phyloP scores from a whole-genome alignment of 2,113 vertebrate species.

The Neopipo cinnamomea region DNA sequence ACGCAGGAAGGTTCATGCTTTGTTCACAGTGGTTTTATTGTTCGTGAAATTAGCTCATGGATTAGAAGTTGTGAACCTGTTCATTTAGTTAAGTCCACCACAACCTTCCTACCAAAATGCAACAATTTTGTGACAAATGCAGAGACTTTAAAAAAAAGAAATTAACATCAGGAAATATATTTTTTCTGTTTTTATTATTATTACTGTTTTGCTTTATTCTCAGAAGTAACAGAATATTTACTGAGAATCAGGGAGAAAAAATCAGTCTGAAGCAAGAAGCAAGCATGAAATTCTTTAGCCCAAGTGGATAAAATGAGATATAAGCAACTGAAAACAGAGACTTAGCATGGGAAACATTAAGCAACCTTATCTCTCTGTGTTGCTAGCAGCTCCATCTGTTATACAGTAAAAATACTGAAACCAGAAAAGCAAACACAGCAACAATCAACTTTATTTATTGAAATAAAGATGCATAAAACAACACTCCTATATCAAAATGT shows the following conservation, averaged over 20 bases:
- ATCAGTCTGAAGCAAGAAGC: background rate
- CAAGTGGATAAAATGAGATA: conserved; percentile 42
- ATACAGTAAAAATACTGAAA: conserved; percentile 46
- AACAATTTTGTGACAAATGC: background rate
- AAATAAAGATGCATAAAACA: conserved; percentile 56
- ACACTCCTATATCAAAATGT: conserved; percentile 45
- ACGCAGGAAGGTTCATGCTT: background rate
- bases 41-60: background rate
- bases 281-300: conserved; percentile 42
- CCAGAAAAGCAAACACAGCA: conserved; percentile 49
- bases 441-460: conserved; percentile 50
- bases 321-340: conserved; percentile 22
- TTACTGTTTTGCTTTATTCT: background rate
- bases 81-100: background rate
- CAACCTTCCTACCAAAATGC: background rate
- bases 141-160: background rate
- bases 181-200: background rate
- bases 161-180: background rate
- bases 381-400: conserved; percentile 57
- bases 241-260: background rate
- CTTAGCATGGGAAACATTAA: conserved; percentile 33
- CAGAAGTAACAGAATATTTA: background rate
- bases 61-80: background rate
- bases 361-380: conserved; percentile 44
- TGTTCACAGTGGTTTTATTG: background rate